These are phyloP conservation scores for Grammomys dolichurus DNA, from an alignment of 2,113 vertebrate genomes.

Conservation along the genomic window DNA sequence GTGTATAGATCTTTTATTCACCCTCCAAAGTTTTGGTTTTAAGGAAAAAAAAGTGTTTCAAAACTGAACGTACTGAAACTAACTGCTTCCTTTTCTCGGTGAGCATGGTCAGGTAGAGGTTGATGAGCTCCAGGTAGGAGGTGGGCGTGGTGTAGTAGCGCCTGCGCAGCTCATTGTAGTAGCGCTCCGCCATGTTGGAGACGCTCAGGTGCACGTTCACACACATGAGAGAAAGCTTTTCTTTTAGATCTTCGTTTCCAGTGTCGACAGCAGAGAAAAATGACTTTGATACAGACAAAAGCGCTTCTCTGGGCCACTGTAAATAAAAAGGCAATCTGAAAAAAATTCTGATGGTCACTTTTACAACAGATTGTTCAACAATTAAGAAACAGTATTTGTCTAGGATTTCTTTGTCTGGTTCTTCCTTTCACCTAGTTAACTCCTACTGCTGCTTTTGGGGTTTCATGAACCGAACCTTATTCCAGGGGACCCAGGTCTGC, in stretches of 20 bases:
- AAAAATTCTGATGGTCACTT: constrained; percentile 14
- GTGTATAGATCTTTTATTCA: not conserved
- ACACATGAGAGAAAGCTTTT: constrained; percentile 90
- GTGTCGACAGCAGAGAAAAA: constrained; percentile 90
- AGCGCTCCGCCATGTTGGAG: constrained; percentile 90
- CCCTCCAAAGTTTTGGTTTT: constrained; percentile 22
- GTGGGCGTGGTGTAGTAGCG: constrained; percentile 93
- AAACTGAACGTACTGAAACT: constrained; percentile 84
- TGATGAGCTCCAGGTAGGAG: constrained; percentile 94
- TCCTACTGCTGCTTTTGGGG: not conserved
- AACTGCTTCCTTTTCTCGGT: constrained; percentile 88
- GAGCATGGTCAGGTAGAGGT: constrained; percentile 92
- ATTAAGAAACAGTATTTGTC: not conserved
- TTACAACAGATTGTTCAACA: not conserved
- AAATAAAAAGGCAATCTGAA: constrained; percentile 22
- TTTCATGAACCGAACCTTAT: not conserved
- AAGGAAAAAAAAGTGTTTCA: not conserved
- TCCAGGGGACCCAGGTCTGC: not conserved
- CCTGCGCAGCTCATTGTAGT: constrained; percentile 89
- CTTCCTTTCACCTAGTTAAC: not conserved
- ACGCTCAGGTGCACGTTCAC: constrained; percentile 92
- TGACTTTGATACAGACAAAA: constrained; percentile 90
- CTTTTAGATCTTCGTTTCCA: constrained; percentile 87
- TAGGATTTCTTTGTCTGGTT: not conserved
- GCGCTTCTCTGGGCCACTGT: constrained; percentile 91